A percentile compares a stretch with the other conserved stretches of the same genome.
Evolutionary conservation across 1,140 invertebrate genomes (phyloP).

Genomic region (Drosophila mayri): DNA sequence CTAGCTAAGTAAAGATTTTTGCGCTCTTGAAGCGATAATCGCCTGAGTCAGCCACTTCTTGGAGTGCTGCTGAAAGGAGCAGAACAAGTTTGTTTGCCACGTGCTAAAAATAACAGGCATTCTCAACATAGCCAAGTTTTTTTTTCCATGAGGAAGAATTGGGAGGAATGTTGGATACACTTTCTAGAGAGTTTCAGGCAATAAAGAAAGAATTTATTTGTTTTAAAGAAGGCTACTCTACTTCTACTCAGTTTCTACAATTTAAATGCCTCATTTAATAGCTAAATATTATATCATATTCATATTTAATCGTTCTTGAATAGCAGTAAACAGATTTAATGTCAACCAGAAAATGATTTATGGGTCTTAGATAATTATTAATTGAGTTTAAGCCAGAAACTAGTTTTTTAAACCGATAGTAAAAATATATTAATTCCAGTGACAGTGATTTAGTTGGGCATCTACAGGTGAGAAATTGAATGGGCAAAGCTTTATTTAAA

Average conservation of each 20-base stretch:
- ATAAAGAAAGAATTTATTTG: no score
- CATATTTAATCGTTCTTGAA: not conserved
- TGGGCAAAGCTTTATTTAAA: constrained; percentile 13
- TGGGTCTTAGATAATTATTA: constrained; percentile 5
- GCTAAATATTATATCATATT: not conserved
- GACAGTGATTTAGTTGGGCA: constrained; percentile 4
- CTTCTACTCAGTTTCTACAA: not conserved
- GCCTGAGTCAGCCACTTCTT: constrained; percentile 38
- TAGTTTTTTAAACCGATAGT: constrained; percentile 2
- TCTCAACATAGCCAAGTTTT: constrained; percentile 34
- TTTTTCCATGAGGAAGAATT: not conserved
- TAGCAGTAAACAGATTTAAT: not conserved
- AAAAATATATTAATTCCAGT: not conserved
- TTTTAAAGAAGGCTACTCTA: no score
- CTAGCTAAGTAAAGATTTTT: constrained; percentile 29
- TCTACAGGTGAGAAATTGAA: constrained; percentile 1
- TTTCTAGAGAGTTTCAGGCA: no score
- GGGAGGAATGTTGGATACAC: not conserved
- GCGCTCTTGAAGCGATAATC: constrained; percentile 40
- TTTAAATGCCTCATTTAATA: not conserved
- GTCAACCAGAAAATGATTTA: constrained; percentile 1
- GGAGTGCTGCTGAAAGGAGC: constrained; percentile 5
- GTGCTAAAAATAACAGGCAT: constrained; percentile 50
- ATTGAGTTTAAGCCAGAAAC: constrained; percentile 1
- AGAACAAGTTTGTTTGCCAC: constrained; percentile 32